A percentile compares a stretch with the other conserved stretches of the same genome.
These are phyloP conservation scores for Hyposoter didymator DNA, from an alignment of 2,888 invertebrate genomes.

Conservation along the genomic window DNA sequence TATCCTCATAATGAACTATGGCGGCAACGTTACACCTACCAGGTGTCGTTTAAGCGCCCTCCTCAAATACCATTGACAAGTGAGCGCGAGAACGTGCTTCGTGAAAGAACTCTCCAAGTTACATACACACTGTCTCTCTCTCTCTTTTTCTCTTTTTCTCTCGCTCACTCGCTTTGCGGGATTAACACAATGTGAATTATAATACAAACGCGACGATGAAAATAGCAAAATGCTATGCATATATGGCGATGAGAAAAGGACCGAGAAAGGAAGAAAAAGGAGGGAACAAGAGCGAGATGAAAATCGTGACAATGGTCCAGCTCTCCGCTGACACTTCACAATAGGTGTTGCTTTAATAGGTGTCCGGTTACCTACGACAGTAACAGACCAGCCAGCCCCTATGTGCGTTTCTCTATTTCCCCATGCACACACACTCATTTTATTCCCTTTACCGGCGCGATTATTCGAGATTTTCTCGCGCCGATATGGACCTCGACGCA, in stretches of 20 bases:
- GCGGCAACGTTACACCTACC: conserved; percentile 84
- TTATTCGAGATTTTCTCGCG: conserved; percentile 66
- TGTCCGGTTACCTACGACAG: conserved; percentile 65
- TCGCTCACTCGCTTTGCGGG: conserved; percentile 63
- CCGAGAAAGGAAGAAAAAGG: conserved; percentile 8
- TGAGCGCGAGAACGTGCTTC: conserved; percentile 56
- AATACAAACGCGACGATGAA: conserved; percentile 72
- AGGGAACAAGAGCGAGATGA: conserved; percentile 73
- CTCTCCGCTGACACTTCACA: conserved; percentile 73
- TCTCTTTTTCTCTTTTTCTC: background rate
- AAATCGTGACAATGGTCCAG: conserved; percentile 78
- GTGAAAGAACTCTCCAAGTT: conserved; percentile 54
- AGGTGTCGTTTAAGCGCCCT: conserved; percentile 79
- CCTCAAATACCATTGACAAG: conserved; percentile 63
- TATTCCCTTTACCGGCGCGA: conserved; percentile 22
- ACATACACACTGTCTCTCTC: conserved; percentile 51
- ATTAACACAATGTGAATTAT: conserved; percentile 79
- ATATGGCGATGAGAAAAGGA: background rate
- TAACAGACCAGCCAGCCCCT: conserved; percentile 50
- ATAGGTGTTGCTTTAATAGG: conserved; percentile 84
- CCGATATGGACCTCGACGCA: conserved; percentile 46
- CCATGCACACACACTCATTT: background rate
- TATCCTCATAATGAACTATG: conserved; percentile 83
- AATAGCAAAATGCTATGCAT: conserved; percentile 67
- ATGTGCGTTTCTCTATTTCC: conserved; percentile 49